These are phyloP conservation scores for Miltochrista miniata DNA, from an alignment of 2,888 invertebrate genomes.

Conservation along the genomic window DNA sequence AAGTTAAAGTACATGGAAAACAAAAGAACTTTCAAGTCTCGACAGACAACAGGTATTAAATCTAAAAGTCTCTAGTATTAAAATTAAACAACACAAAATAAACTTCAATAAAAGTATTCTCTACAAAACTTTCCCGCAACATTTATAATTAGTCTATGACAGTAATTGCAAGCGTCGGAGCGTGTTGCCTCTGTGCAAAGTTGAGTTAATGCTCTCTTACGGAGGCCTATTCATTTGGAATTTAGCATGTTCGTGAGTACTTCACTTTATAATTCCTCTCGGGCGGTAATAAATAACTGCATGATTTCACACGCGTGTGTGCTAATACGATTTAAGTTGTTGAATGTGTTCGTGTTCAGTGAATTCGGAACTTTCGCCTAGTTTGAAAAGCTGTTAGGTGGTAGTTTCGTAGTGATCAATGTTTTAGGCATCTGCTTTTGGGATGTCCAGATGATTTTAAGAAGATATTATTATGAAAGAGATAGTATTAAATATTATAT, in stretches of 20 bases:
- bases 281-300: slow-evolving; percentile 60
- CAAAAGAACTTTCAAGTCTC: no score
- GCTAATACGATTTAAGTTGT: slow-evolving; percentile 54
- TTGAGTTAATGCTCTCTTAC: slow-evolving; percentile 67
- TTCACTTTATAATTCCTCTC: slow-evolving; percentile 43
- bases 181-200: slow-evolving; percentile 64
- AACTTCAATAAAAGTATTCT: background rate
- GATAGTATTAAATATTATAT: no score
- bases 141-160: slow-evolving; percentile 56
- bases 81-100: no score
- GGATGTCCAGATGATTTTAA: no score
- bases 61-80: no score
- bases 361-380: slow-evolving; percentile 33
- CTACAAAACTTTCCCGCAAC: slow-evolving; percentile 3
- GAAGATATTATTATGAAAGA: no score
- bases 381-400: slow-evolving; percentile 34
- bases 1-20: no score
- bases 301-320: slow-evolving; percentile 53
- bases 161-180: slow-evolving; percentile 62
- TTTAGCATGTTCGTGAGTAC: slow-evolving; percentile 55
- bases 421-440: no score
- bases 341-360: slow-evolving; percentile 60
- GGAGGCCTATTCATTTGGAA: slow-evolving; percentile 69
- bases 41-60: no score
- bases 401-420: background rate